These are phyloP conservation scores for Sebastes baramenuke DNA, from an alignment of 2,797 vertebrate species.

Conservation along the genomic window DNA sequence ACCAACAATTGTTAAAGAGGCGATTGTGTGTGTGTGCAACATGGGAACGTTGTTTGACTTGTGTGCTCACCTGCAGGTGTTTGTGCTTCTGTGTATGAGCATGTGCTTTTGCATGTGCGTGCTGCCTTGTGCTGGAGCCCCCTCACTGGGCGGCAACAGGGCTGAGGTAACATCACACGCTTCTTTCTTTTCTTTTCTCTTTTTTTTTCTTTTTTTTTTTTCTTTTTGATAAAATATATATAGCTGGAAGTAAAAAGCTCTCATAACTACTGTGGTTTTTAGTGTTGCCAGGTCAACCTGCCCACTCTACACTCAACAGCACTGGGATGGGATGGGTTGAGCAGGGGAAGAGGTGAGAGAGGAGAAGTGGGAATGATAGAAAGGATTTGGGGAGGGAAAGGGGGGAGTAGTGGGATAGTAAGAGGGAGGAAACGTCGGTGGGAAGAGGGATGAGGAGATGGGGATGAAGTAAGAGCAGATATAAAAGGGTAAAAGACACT, in stretches of 20 bases:
- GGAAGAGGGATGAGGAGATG: neutral
- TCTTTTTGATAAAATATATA: conserved; percentile 51
- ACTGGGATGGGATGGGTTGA: conserved; percentile 62
- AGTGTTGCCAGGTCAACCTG: conserved; percentile 75
- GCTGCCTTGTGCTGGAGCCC: conserved; percentile 57
- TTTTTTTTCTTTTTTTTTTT: neutral
- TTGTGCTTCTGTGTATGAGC: conserved; percentile 29
- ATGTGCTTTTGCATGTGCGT: conserved; percentile 45
- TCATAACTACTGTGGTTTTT: conserved; percentile 66
- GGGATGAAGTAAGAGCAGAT: neutral
- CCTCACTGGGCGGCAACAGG: conserved; percentile 65
- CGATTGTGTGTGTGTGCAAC: neutral
- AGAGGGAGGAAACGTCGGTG: neutral
- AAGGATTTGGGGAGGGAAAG: conserved; percentile 28
- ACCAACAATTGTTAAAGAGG: conserved; percentile 2
- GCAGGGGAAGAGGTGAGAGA: conserved; percentile 65
- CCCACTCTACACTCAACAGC: conserved; percentile 75
- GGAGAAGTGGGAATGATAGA: conserved; percentile 57
- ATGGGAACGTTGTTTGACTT: conserved; percentile 10
- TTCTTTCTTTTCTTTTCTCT: conserved; percentile 23
- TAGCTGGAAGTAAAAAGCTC: conserved; percentile 72
- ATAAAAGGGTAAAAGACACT: conserved; percentile 13
- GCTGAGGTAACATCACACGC: conserved; percentile 66
- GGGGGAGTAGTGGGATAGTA: neutral
- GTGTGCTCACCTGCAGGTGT: conserved; percentile 40